Percentiles rank a stretch among this genome's conserved stretches.
These are phyloP conservation scores for Stegastes partitus DNA, from an alignment of 2,113 vertebrate species.

Conservation along the genomic window DNA sequence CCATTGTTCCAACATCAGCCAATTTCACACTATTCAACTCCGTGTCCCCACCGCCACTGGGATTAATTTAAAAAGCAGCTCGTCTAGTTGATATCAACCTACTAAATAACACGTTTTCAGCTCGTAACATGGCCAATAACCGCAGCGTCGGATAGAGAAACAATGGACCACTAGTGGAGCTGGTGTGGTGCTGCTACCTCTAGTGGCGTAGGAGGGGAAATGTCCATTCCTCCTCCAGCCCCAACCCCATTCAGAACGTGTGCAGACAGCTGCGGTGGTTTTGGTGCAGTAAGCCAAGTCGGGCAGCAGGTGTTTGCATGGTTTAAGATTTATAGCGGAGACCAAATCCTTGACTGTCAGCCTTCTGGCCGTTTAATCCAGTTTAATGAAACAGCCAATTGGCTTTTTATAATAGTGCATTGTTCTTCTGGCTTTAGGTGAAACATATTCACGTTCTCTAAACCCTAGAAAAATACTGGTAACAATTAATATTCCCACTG, in stretches of 20 bases:
- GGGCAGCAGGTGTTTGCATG: conserved; percentile 51
- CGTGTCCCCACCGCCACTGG: not conserved
- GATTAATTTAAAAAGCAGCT: conserved; percentile 5
- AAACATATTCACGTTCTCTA: not conserved
- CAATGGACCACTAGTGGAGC: conserved; percentile 21
- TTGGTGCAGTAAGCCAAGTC: conserved; percentile 54
- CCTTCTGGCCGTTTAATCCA: conserved; percentile 32
- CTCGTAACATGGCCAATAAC: conserved; percentile 29
- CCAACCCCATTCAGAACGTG: conserved; percentile 18
- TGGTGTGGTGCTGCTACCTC: conserved; percentile 59
- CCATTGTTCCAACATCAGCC: conserved; percentile 67
- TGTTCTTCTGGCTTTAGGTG: conserved; percentile 4
- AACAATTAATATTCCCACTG: conserved; percentile 24
- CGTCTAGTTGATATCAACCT: not conserved
- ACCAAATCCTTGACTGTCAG: conserved; percentile 41
- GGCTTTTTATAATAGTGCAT: not conserved
- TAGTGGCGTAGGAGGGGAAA: conserved; percentile 52
- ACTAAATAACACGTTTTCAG: not conserved
- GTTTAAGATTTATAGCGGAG: conserved; percentile 38
- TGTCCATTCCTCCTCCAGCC: not conserved
- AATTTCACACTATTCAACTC: conserved; percentile 29
- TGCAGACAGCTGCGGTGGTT: conserved; percentile 52
- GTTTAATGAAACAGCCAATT: conserved; percentile 13
- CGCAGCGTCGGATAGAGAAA: conserved; percentile 24
- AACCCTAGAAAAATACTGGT: conserved; percentile 10